Base-by-base conservation (phyloP, 2,113 vertebrate species). In the Collichthys lucidus region DNA sequence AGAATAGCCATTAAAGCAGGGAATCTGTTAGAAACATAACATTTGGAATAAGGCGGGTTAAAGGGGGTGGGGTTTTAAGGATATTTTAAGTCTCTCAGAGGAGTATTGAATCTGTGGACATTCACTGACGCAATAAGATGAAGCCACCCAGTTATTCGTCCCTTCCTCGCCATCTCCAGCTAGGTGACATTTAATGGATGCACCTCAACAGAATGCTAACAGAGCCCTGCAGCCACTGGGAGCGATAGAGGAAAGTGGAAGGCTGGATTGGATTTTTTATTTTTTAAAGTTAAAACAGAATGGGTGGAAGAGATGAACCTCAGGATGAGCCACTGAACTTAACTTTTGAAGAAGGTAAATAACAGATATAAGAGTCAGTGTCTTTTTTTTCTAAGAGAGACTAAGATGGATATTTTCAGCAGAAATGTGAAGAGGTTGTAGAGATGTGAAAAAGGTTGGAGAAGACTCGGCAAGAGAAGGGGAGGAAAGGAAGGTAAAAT, bases 131-230 rank as follows among this genome's bases (percentile, higher is more conserved):
- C 73, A 9, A 47, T 17, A 55, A 40, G 70, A 64, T 42, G 44
- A 55, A 29, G 11, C 42, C 56, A 14, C 44, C n/a, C 74, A 55
- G 65, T 84, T 65, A 35, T 65, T 49, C 42, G 69, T 22, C 53
- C 16, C 49, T 59, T 62, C 69, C 47, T 66, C 61, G 61, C 47
- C 1, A 9, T 86, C 84, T 86, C 84, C 84, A 74, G 88, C 68
- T 84, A 84, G 77, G 83, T 94, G 92, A 93, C 93, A 94, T 94
- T 94, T 93, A 86, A 79, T 88, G 73, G 77, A 68, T 53, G 88
- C 82, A 81, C 82, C 84, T 88, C 78, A 29, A 68, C 81, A 88
- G 88, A 93, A 94, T 92, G 88, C 90, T 90, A 93, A 92, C 88
- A 65, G 69, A 90, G 88, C 86, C 89, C 91, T 29, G 67, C 42